Evolutionary conservation across 2,113 vertebrate genomes (phyloP).

Genomic region (Melospiza melodia): DNA sequence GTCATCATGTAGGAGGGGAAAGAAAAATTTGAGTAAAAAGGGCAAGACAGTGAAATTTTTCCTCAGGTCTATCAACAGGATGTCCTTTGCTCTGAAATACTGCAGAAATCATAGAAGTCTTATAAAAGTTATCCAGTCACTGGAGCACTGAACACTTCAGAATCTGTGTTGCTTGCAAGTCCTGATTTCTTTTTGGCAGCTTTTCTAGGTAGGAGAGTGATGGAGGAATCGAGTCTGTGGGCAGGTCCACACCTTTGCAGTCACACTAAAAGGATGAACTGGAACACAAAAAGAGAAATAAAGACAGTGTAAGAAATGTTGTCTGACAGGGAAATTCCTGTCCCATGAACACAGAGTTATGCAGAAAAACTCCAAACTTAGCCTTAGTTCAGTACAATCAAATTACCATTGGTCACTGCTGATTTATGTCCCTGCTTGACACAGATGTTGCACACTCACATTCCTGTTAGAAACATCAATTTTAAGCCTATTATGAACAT

Average conservation of each 20-base stretch:
- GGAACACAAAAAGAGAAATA: not conserved
- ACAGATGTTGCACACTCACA: not conserved
- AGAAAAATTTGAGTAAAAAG: not conserved
- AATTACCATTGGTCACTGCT: not conserved
- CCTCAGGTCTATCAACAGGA: not conserved
- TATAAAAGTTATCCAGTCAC: constrained; percentile 19
- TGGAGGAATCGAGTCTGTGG: not conserved
- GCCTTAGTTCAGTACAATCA: not conserved
- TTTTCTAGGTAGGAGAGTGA: not conserved
- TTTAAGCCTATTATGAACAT: not conserved
- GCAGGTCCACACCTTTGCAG: constrained; percentile 26
- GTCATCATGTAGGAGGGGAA: not conserved
- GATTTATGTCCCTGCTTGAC: not conserved
- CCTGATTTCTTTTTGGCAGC: not conserved
- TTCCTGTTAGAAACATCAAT: not conserved
- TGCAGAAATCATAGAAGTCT: not conserved
- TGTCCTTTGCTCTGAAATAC: not conserved
- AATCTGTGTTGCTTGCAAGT: not conserved
- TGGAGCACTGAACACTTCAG: not conserved
- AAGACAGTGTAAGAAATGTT: not conserved
- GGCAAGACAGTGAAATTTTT: not conserved
- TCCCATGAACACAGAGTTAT: not conserved
- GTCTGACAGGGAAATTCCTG: not conserved
- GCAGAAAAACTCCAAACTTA: not conserved
- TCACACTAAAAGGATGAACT: constrained; percentile 19